Conservation (phyloP, 2,888 invertebrate species). For the Dryococelus australis region DNA sequence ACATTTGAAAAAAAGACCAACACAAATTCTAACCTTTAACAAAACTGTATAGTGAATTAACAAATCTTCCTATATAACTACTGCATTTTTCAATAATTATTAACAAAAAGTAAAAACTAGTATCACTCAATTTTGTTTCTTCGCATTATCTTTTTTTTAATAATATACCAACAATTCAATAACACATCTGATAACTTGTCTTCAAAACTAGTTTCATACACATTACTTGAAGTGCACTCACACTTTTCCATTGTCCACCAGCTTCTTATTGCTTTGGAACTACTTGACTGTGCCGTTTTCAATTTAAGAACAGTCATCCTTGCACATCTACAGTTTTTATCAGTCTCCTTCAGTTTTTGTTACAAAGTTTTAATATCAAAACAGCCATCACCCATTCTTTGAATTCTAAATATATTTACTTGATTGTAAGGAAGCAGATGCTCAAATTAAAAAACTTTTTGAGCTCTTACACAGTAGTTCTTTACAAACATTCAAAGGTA, state of each 20-base stretch:
- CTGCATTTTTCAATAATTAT: not conserved
- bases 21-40: not conserved
- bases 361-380: slow-evolving; percentile 1
- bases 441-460: not conserved
- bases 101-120: slow-evolving; percentile 1
- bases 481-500: not conserved
- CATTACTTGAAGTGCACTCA: slow-evolving; percentile 7
- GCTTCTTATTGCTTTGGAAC: slow-evolving; percentile 16
- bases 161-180: slow-evolving; percentile 11
- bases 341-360: slow-evolving; percentile 16
- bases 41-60: not conserved
- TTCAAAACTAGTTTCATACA: slow-evolving; percentile 13
- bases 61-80: slow-evolving; percentile 9
- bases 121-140: slow-evolving; percentile 10
- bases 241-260: slow-evolving; percentile 16
- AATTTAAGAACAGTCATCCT: not conserved
- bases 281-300: not conserved
- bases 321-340: not conserved
- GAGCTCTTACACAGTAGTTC: not conserved
- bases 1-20: not conserved
- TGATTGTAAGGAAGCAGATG: slow-evolving; percentile 7
- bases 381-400: not conserved
- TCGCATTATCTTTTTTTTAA: not conserved
- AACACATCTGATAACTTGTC: slow-evolving; percentile 8
- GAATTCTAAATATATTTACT: not conserved